Evolutionary conservation across 1,140 invertebrate genomes (phyloP).

Genomic region (Hycleus cichorii): DNA sequence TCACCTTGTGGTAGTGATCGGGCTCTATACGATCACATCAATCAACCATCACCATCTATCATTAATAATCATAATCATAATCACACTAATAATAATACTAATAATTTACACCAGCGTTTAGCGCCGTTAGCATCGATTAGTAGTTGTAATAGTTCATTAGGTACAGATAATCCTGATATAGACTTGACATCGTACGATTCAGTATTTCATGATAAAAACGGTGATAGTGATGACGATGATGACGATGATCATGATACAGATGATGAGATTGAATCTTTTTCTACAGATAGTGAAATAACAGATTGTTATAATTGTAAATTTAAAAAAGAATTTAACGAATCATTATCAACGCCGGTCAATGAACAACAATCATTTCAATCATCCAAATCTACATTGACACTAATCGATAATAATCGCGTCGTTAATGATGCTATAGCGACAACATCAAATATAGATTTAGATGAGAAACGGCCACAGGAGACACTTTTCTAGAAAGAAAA

Average conservation of each 20-base stretch:
- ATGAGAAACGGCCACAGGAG: conserved; percentile 30
- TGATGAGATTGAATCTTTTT: conserved; percentile 71
- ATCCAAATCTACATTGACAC: conserved; percentile 24
- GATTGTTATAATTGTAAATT: conserved; percentile 25
- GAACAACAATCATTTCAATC: conserved; percentile 9
- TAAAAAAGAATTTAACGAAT: not conserved
- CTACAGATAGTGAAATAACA: conserved; percentile 64
- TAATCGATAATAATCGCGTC: conserved; percentile 22
- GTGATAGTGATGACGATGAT: conserved; percentile 61
- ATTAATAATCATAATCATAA: not conserved
- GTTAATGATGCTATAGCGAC: conserved; percentile 17
- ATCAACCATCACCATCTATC: conserved; percentile 2
- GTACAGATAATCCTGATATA: conserved; percentile 58
- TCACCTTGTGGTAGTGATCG: conserved; percentile 72
- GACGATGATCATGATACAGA: conserved; percentile 62
- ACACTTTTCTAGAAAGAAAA: conserved; percentile 27
- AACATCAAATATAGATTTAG: conserved; percentile 17
- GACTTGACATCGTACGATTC: conserved; percentile 61
- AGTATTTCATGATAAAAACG: conserved; percentile 61
- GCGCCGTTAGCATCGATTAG: conserved; percentile 72
- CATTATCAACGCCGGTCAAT: conserved; percentile 13
- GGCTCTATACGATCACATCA: conserved; percentile 29
- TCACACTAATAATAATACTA: not conserved
- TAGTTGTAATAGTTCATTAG: conserved; percentile 60
- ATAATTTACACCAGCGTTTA: conserved; percentile 37